Percentiles rank a stretch among this genome's conserved stretches.
phyloP scores from a whole-genome alignment of 2,797 vertebrate genomes.

The Sandelia bainsii region DNA sequence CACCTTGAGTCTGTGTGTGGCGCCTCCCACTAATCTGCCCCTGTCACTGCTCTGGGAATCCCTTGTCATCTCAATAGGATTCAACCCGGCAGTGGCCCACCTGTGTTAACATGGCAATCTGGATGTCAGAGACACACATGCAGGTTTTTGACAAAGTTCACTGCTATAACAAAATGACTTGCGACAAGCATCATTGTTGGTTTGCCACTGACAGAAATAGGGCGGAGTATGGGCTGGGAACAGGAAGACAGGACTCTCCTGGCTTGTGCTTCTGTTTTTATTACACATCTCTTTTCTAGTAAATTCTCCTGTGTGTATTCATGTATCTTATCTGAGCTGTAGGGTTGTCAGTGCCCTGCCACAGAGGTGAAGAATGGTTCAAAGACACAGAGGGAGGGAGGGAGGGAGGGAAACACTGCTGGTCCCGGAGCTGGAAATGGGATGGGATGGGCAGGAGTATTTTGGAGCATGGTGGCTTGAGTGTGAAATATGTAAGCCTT shows the following conservation, averaged over 20 bases:
- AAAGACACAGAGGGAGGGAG: constrained; percentile 50
- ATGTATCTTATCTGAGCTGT: constrained; percentile 69
- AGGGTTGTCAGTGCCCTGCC: constrained; percentile 62
- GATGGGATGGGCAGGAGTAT: constrained; percentile 74
- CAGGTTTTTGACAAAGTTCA: constrained; percentile 20
- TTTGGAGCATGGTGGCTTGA: constrained; percentile 78
- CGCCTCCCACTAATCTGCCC: constrained; percentile 71
- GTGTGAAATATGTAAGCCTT: constrained; percentile 85
- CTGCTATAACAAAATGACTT: constrained; percentile 51
- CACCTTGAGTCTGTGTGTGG: constrained; percentile 65
- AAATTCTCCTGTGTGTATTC: constrained; percentile 67
- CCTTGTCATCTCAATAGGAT: constrained; percentile 68
- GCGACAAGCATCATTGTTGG: constrained; percentile 49
- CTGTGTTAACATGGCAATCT: constrained; percentile 48
- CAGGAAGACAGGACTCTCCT: constrained; percentile 49
- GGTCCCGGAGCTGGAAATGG: constrained; percentile 72
- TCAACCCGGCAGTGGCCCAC: constrained; percentile 39
- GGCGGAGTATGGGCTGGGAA: constrained; percentile 34
- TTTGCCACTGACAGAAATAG: constrained; percentile 44
- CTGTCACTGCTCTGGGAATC: constrained; percentile 67
- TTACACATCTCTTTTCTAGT: constrained; percentile 53
- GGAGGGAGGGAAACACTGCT: constrained; percentile 53
- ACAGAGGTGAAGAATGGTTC: constrained; percentile 77
- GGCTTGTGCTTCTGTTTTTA: constrained; percentile 48
- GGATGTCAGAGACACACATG: constrained; percentile 22